Base-by-base conservation (phyloP, 2,888 invertebrate species). In the Shargacucullia verbasci region DNA sequence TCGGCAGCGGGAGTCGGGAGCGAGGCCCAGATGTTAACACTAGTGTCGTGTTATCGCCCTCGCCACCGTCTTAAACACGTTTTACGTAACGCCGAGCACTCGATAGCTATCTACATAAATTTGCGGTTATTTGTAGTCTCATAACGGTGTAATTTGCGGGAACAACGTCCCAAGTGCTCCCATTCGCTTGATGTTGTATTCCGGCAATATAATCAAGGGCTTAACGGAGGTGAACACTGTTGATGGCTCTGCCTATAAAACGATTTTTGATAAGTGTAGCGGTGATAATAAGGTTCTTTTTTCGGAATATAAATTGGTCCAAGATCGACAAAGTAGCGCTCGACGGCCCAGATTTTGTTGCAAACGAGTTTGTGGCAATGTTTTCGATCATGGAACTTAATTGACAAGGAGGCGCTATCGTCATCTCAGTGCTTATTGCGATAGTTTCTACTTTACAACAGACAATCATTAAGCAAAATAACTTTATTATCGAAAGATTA, bases 31-130 rank as follows among this genome's bases (percentile, higher is more conserved):
- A 88, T 88, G 88, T 86, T 86, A 86, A 80, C 82, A 85, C 87
- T 88, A 85, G 84, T 85, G 84, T 82, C 85, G 80, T 83, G 86
- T 87, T 88, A 83, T 85, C 87, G 83, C 85, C 83, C 82, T 78
- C 77, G 67, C 81, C 80, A 78, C 79, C 84, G 83, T 87, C 89
- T 88, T 88, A 86, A 89, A 89, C 87, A 88, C 86, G 87, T 88
- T 91, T 87, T 85, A 88, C 86, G 85, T 87, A 85, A 89, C 86
- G 80, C 79, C 78, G 78, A 83, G 82, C 83, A 85, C 88, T 88
- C 86, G 86, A 89, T 88, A 86, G 87, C 87, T 85, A 90, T 90
- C 87, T 90, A 87, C 90, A 90, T 90, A 90, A 91, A 90, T 91
- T 90, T 89, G 88, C 82, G 87, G 87, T 88, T 90, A 89, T 88